Conservation (phyloP, 2,113 vertebrate species). For the Callopanchax toddi region DNA sequence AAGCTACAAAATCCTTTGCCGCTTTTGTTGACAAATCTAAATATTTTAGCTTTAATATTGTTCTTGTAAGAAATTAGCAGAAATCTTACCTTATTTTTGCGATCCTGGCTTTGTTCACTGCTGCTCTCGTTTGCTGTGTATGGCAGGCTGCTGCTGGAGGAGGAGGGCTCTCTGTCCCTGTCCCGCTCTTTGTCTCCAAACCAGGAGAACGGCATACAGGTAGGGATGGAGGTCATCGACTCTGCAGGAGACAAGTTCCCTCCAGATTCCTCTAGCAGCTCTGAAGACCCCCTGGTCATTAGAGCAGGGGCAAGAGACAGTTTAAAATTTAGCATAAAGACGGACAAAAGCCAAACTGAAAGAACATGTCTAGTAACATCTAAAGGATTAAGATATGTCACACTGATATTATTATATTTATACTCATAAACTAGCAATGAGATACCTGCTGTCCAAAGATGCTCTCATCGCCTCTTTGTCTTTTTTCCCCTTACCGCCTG, state of each 20-base stretch:
- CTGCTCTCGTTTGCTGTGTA: conserved; percentile 76
- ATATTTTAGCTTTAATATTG: too few species aligned
- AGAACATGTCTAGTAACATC: too few species aligned
- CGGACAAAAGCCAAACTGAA: too few species aligned
- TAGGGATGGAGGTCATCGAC: conserved; percentile 88
- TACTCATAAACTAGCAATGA: too few species aligned
- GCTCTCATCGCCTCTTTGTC: conserved; percentile 86
- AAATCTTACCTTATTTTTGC: conserved; percentile 83
- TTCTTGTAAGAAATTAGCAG: neutral
- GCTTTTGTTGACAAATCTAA: too few species aligned
- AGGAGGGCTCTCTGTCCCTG: conserved; percentile 78
- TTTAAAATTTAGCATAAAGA: too few species aligned
- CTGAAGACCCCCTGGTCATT: conserved; percentile 84
- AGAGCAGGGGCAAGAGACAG: too few species aligned
- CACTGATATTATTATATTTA: too few species aligned
- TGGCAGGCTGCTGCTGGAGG: conserved; percentile 83
- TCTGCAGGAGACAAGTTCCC: conserved; percentile 88
- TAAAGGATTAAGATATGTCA: too few species aligned
- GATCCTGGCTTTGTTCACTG: conserved; percentile 83
- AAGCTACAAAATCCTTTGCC: too few species aligned
- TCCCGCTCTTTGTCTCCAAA: conserved; percentile 91
- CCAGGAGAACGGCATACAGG: conserved; percentile 94
- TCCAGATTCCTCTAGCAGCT: conserved; percentile 87
- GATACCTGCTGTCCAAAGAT: conserved; percentile 93
- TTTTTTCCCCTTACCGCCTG: conserved; percentile 91